Evolutionary conservation across 1,140 invertebrate genomes (phyloP).

Genomic region (Drosophila trapezifrons): DNA sequence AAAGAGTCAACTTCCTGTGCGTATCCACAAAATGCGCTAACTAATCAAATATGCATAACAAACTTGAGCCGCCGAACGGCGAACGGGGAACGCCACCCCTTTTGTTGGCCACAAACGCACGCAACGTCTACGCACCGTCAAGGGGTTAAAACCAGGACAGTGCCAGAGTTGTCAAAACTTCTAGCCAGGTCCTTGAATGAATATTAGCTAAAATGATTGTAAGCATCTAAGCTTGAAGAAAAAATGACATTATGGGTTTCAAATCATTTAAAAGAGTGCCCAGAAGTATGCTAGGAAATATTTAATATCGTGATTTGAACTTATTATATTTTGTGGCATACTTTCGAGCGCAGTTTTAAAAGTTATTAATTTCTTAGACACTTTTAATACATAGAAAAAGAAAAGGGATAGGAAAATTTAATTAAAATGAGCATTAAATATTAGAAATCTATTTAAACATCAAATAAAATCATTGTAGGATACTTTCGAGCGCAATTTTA

Average conservation of each 20-base stretch:
- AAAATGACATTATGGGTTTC: too few relatives aligned
- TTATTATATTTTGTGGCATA: neutral
- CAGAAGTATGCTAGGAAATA: too few relatives aligned
- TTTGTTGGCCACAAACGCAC: conserved; percentile 7
- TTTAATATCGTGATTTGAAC: too few relatives aligned
- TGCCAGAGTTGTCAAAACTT: neutral
- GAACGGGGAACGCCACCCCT: conserved; percentile 13
- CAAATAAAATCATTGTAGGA: too few relatives aligned
- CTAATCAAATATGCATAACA: conserved; percentile 82
- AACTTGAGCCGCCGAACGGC: conserved; percentile 54
- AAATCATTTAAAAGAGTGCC: neutral
- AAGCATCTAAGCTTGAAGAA: too few relatives aligned
- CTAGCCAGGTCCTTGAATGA: conserved; percentile 3
- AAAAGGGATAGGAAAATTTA: neutral
- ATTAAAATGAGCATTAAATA: neutral
- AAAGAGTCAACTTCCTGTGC: conserved; percentile 80
- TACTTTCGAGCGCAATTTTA: too few relatives aligned
- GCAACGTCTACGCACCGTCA: conserved; percentile 32
- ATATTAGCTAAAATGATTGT: neutral
- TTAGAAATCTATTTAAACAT: too few relatives aligned
- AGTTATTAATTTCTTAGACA: neutral
- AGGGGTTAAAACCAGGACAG: conserved; percentile 38
- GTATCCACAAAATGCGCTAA: conserved; percentile 81
- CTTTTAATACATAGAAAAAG: neutral
- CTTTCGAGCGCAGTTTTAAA: neutral